These are phyloP conservation scores for Dunckerocampus dactyliophorus DNA, from an alignment of 2,113 vertebrate genomes.

Conservation along the genomic window DNA sequence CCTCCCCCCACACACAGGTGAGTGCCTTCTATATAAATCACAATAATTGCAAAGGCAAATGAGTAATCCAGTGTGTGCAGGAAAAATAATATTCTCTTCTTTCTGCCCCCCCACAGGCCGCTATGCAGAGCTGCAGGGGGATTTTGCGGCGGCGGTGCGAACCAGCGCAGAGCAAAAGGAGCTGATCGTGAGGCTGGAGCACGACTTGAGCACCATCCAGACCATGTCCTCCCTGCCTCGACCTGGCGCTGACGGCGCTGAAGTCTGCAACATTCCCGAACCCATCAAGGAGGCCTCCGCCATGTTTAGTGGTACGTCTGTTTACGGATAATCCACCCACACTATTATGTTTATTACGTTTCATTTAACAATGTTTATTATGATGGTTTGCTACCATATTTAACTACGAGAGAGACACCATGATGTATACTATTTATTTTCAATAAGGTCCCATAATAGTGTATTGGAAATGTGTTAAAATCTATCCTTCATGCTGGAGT, in stretches of 20 bases:
- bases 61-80: background rate
- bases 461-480: too few species aligned
- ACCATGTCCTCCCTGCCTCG: conserved; percentile 75
- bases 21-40: conserved; percentile 18
- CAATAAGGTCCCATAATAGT: too few species aligned
- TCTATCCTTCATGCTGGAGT: too few species aligned
- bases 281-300: conserved; percentile 93
- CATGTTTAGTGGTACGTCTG: conserved; percentile 78
- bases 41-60: background rate
- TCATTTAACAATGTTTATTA: background rate
- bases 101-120: conserved; percentile 70
- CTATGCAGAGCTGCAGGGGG: conserved; percentile 82
- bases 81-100: background rate
- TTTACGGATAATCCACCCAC: background rate
- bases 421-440: too few species aligned
- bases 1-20: conserved; percentile 38
- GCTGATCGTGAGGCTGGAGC: conserved; percentile 87
- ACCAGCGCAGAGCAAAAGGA: conserved; percentile 83
- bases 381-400: too few species aligned
- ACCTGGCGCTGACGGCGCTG: conserved; percentile 80
- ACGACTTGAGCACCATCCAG: conserved; percentile 92
- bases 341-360: background rate
- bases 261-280: conserved; percentile 76
- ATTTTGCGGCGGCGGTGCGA: conserved; percentile 76
- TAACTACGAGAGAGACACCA: too few species aligned